A percentile compares a stretch with the other conserved stretches of the same genome.
phyloP scores from a whole-genome alignment of 2,113 vertebrate species.

The Tursiops truncatus region DNA sequence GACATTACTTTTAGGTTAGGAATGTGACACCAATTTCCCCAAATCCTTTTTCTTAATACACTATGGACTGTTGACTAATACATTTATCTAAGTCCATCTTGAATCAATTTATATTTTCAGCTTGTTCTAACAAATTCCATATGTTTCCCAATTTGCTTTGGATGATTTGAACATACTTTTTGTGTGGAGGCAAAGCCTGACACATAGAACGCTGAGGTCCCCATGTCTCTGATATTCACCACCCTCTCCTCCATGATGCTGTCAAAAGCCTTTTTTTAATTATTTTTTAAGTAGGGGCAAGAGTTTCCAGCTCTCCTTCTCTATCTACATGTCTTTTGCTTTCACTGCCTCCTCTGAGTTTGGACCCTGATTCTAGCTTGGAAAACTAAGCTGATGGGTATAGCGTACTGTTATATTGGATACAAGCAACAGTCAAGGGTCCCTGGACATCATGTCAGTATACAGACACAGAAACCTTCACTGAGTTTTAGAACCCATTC shows the following conservation, averaged over 20 bases:
- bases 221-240: neutral
- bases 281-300: neutral
- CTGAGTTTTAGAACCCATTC: neutral
- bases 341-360: neutral
- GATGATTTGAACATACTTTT: neutral
- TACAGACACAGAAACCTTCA: neutral
- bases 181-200: neutral
- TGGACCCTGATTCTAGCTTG: neutral
- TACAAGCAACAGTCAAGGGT: neutral
- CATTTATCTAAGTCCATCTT: constrained; percentile 37
- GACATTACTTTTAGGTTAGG: neutral
- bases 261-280: neutral
- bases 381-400: neutral
- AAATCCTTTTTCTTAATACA: constrained; percentile 17
- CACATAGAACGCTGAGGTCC: neutral
- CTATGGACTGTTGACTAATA: neutral
- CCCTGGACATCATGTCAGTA: neutral
- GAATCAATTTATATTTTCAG: constrained; percentile 46
- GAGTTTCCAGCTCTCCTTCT: neutral
- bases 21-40: neutral
- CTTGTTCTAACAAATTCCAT: constrained; percentile 25
- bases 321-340: neutral
- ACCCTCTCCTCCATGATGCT: neutral
- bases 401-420: neutral
- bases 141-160: constrained; percentile 1